Percentiles rank a stretch among this genome's conserved stretches.
These are phyloP conservation scores for Oceanodroma tethys DNA, from an alignment of 2,113 vertebrate genomes.

Conservation along the genomic window DNA sequence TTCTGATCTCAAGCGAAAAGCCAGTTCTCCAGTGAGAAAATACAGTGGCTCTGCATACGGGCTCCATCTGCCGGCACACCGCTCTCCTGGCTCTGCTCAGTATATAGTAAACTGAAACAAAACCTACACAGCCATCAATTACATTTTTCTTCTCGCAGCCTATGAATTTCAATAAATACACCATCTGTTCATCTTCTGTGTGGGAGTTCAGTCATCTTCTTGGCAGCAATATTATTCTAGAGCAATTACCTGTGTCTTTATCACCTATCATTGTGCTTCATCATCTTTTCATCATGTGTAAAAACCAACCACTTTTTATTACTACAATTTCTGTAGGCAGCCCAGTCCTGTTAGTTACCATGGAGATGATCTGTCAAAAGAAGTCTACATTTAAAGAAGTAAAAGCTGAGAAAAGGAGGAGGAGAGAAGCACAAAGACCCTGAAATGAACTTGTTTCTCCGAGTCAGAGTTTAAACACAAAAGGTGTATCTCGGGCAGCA, in stretches of 20 bases:
- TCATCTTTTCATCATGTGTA: conserved; percentile 71
- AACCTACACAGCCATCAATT: conserved; percentile 65
- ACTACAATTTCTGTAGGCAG: conserved; percentile 61
- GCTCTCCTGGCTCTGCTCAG: neutral
- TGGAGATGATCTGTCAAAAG: conserved; percentile 60
- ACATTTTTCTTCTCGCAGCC: conserved; percentile 68
- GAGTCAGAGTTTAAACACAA: conserved; percentile 51
- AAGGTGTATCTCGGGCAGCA: conserved; percentile 1
- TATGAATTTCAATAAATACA: conserved; percentile 77
- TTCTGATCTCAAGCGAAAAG: neutral
- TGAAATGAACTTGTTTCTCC: conserved; percentile 60
- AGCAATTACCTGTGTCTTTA: conserved; percentile 80
- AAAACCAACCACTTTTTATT: conserved; percentile 66
- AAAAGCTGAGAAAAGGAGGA: conserved; percentile 53
- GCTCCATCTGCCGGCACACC: conserved; percentile 64
- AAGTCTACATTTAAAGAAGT: conserved; percentile 44
- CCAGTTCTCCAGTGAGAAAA: neutral
- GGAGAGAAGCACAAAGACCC: conserved; percentile 53
- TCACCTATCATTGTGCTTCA: conserved; percentile 74
- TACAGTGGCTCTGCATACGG: neutral
- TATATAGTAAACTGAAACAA: conserved; percentile 49
- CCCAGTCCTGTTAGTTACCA: conserved; percentile 45
- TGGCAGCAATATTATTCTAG: conserved; percentile 75
- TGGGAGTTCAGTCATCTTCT: conserved; percentile 76
- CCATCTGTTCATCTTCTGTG: conserved; percentile 82